Evolutionary conservation across 1,140 invertebrate species (phyloP).

Genomic region (Melipona quadrifasciata): DNA sequence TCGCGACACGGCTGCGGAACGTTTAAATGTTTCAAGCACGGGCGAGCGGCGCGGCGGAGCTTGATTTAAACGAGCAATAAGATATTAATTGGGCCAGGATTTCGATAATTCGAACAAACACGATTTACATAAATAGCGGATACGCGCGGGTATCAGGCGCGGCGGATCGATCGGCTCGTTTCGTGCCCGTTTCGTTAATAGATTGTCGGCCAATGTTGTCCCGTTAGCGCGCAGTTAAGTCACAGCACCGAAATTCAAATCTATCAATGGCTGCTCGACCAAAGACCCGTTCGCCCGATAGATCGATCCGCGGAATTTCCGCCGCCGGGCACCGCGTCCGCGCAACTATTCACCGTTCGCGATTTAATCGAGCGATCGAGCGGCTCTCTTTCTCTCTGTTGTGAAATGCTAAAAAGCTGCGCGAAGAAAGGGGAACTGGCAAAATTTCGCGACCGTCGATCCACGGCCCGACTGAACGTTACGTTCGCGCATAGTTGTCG

Average conservation of each 20-base stretch:
- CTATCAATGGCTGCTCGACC: conserved; percentile 26
- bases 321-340: background rate
- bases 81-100: conserved; percentile 20
- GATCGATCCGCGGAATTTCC: conserved; percentile 43
- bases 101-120: conserved; percentile 36
- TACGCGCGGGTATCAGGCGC: conserved; percentile 15
- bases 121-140: conserved; percentile 48
- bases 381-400: conserved; percentile 21
- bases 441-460: too few relatives aligned
- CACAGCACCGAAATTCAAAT: conserved; percentile 38
- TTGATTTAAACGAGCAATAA: conserved; percentile 29
- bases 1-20: background rate
- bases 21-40: conserved; percentile 18
- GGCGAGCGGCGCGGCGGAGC: background rate
- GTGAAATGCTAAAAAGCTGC: conserved; percentile 21
- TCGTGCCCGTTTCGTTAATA: conserved; percentile 7
- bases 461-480: background rate
- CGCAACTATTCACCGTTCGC: conserved; percentile 17
- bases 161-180: conserved; percentile 16
- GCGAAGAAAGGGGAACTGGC: background rate
- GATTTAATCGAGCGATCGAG: conserved; percentile 30
- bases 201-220: conserved; percentile 30
- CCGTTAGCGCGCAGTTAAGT: conserved; percentile 5
- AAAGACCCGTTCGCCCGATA: background rate
- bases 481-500: background rate